Conservation (phyloP, 2,113 vertebrate species). For the Speoplatyrhinus poulsoni region DNA sequence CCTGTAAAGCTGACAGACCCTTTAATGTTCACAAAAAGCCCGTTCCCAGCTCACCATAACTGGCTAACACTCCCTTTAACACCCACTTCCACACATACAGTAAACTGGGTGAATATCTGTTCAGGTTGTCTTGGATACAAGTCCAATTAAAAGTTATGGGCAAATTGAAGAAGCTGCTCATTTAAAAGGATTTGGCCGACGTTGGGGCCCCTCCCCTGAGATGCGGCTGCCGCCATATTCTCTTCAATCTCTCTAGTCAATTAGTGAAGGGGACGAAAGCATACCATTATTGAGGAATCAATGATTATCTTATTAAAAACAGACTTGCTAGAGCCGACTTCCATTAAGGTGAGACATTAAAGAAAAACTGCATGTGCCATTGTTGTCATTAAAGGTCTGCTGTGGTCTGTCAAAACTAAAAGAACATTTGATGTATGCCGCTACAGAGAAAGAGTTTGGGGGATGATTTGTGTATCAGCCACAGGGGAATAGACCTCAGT, state of each 20-base stretch:
- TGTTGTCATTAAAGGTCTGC: constrained; percentile 45
- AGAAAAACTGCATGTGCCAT: constrained; percentile 22
- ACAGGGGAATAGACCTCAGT: not conserved
- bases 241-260: constrained; percentile 69
- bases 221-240: constrained; percentile 47
- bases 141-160: constrained; percentile 65
- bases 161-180: constrained; percentile 50
- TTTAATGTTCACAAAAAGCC: constrained; percentile 12
- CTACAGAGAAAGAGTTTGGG: constrained; percentile 30
- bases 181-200: constrained; percentile 59
- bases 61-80: constrained; percentile 5
- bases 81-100: constrained; percentile 25
- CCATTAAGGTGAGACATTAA: constrained; percentile 48
- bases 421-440: constrained; percentile 39
- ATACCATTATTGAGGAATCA: constrained; percentile 65
- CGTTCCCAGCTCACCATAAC: constrained; percentile 7
- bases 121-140: constrained; percentile 40
- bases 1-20: constrained; percentile 16
- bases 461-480: constrained; percentile 31
- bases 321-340: constrained; percentile 35
- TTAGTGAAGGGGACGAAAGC: constrained; percentile 53
- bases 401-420: constrained; percentile 32
- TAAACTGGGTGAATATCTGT: constrained; percentile 21
- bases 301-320: constrained; percentile 68
- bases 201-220: constrained; percentile 48